Percentiles rank a stretch among this genome's conserved stretches.
phyloP scores from a whole-genome alignment of 1,140 invertebrate species.

The Andricus grossulariae region DNA sequence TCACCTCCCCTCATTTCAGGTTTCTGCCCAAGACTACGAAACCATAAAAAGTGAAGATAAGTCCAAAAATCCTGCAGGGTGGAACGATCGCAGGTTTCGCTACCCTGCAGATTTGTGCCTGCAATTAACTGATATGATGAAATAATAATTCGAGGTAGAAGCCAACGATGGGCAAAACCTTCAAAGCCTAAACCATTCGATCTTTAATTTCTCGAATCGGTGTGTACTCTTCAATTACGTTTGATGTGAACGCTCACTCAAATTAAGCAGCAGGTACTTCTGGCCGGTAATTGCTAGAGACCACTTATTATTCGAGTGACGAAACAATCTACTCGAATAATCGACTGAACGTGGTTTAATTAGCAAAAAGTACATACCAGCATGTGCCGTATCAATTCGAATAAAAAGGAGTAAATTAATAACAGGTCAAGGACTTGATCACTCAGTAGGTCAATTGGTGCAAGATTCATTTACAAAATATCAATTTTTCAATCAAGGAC shows the following conservation, averaged over 20 bases:
- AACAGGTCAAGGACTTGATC: conserved; percentile 8
- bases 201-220: neutral
- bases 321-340: conserved; percentile 19
- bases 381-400: neutral
- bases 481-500: no score
- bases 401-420: neutral
- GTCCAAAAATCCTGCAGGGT: neutral
- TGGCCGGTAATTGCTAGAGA: conserved; percentile 3
- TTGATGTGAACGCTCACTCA: conserved; percentile 23
- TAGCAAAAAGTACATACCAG: neutral
- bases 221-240: conserved; percentile 38
- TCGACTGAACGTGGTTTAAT: conserved; percentile 13
- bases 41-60: no score
- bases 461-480: no score
- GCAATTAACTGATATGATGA: neutral
- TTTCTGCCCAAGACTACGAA: no score
- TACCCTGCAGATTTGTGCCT: no score
- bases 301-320: conserved; percentile 14
- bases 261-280: conserved; percentile 16
- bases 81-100: neutral
- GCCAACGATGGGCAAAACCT: neutral
- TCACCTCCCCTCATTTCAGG: no score
- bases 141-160: neutral
- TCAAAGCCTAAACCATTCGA: conserved; percentile 32
- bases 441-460: neutral